These are phyloP conservation scores for Tachycineta bicolor DNA, from an alignment of 2,113 vertebrate genomes.

Conservation along the genomic window DNA sequence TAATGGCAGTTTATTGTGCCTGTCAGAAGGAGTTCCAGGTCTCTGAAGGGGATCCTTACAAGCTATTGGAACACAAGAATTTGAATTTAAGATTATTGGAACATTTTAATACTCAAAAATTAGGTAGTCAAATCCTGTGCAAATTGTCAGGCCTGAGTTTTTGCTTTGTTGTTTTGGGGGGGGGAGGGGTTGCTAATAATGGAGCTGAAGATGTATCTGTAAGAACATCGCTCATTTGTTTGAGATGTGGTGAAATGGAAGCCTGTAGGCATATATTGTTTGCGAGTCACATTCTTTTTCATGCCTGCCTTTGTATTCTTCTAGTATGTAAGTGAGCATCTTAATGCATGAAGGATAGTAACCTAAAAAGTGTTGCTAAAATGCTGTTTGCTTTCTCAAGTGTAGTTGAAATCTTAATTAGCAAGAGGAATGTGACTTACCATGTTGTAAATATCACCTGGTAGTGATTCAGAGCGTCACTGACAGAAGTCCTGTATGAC, in stretches of 20 bases:
- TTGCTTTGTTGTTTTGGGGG: background rate
- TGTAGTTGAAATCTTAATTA: background rate
- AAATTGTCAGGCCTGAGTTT: background rate
- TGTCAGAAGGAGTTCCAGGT: background rate
- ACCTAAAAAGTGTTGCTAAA: background rate
- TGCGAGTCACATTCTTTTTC: background rate
- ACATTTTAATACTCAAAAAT: background rate
- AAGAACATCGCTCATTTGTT: background rate
- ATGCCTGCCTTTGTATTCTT: background rate
- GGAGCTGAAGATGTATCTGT: background rate
- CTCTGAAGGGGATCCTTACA: background rate
- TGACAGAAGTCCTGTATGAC: background rate
- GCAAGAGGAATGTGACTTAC: background rate
- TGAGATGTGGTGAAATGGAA: background rate
- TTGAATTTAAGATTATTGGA: background rate
- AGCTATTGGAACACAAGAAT: accelerated
- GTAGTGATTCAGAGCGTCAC: background rate
- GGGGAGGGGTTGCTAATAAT: background rate
- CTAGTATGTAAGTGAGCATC: background rate
- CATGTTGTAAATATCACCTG: background rate
- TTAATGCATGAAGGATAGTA: background rate
- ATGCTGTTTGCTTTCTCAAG: background rate
- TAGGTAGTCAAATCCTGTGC: background rate
- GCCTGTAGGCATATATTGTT: background rate
- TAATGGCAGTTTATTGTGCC: background rate